Evolutionary conservation across 2,113 vertebrate genomes (phyloP).

Genomic region (Callocephalon fimbriatum): DNA sequence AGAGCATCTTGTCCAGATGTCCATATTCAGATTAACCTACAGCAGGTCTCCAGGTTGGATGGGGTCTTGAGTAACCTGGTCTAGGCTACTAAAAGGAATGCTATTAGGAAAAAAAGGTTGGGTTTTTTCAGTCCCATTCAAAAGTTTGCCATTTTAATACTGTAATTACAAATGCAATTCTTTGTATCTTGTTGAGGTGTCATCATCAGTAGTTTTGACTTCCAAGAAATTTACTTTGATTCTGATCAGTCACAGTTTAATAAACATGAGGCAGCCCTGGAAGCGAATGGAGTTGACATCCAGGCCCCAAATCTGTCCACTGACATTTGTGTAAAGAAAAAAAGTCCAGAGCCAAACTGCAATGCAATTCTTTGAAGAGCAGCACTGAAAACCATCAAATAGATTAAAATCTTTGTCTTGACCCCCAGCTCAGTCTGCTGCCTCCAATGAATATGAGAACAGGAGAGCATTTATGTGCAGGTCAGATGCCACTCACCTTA

Average conservation of each 20-base stretch:
- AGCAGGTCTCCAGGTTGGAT: not conserved
- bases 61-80: not conserved
- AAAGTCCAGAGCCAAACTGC: not conserved
- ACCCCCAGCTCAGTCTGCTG: not conserved
- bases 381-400: not conserved
- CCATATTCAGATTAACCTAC: not conserved
- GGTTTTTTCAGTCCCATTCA: not conserved
- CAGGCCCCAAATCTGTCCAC: constrained; percentile 57
- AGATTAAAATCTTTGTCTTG: not conserved
- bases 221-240: not conserved
- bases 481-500: not conserved
- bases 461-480: not conserved
- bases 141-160: not conserved
- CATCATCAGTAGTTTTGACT: not conserved
- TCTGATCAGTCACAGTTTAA: constrained; percentile 11
- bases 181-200: not conserved
- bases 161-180: not conserved
- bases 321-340: constrained; percentile 26
- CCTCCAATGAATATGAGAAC: not conserved
- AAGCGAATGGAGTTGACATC: constrained; percentile 30
- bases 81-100: not conserved
- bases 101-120: not conserved
- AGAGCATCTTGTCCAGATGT: not conserved
- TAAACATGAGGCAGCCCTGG: constrained; percentile 1
- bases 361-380: not conserved